A percentile compares a stretch with the other conserved stretches of the same genome.
Conservation (phyloP, 2,888 invertebrate genomes). For the Orthosia gracilis region DNA sequence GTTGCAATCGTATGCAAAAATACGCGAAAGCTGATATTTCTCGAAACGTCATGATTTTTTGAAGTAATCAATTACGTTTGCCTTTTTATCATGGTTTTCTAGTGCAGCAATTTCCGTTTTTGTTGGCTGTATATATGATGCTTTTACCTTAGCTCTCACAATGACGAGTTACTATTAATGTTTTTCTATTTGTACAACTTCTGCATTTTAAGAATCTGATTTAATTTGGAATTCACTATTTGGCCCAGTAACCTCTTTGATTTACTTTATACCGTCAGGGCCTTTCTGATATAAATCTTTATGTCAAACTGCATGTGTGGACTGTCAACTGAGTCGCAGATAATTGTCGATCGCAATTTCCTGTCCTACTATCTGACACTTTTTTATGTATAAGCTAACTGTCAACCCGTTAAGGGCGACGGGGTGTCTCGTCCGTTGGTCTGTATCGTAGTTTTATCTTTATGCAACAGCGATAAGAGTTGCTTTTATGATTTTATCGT, state of each 20-base stretch:
- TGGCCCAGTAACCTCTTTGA: slow-evolving; percentile 71
- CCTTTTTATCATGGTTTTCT: slow-evolving; percentile 22
- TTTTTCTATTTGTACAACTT: slow-evolving; percentile 41
- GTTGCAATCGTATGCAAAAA: slow-evolving; percentile 45
- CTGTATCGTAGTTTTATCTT: slow-evolving; percentile 37
- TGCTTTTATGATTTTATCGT: slow-evolving; percentile 21
- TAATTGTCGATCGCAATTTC: slow-evolving; percentile 88
- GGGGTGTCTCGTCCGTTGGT: slow-evolving; percentile 57
- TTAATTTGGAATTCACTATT: slow-evolving; percentile 69
- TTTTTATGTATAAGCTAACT: slow-evolving; percentile 79
- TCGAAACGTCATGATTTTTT: slow-evolving; percentile 39
- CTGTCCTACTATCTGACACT: slow-evolving; percentile 84
- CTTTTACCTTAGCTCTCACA: slow-evolving; percentile 9
- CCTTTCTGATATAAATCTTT: slow-evolving; percentile 78
- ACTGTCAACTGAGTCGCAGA: slow-evolving; percentile 75
- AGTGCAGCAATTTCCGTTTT: not conserved
- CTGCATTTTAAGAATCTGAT: slow-evolving; percentile 65
- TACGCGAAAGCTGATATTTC: slow-evolving; percentile 39
- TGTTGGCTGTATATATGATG: not conserved
- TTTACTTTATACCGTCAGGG: slow-evolving; percentile 64
- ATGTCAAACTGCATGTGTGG: slow-evolving; percentile 73
- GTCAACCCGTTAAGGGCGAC: slow-evolving; percentile 66
- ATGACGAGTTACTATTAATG: slow-evolving; percentile 14
- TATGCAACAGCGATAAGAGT: slow-evolving; percentile 42
- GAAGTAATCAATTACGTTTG: slow-evolving; percentile 24